Conservation (phyloP, 2,113 vertebrate genomes). For the Callionymus lyra region DNA sequence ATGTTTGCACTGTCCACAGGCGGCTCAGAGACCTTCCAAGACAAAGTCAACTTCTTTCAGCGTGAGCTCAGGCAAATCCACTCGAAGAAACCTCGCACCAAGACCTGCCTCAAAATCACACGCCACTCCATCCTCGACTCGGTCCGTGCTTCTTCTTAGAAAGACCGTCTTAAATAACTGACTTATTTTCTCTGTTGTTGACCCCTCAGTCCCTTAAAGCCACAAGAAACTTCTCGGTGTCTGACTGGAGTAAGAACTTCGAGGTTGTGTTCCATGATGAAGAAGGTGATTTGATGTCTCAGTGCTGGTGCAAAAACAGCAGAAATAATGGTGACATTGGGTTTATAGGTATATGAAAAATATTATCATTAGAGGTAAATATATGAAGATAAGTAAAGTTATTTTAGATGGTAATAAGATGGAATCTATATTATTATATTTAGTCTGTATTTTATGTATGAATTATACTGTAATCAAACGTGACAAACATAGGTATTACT, state of each 20-base stretch:
- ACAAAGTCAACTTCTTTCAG: slow-evolving; percentile 97
- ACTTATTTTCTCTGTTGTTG: not conserved
- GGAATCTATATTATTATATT: no score
- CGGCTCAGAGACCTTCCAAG: slow-evolving; percentile 97
- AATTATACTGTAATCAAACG: no score
- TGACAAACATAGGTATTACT: no score
- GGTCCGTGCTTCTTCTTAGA: slow-evolving; percentile 57
- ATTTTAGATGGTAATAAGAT: no score
- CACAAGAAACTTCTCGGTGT: slow-evolving; percentile 92
- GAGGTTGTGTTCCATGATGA: slow-evolving; percentile 97
- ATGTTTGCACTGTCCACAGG: slow-evolving; percentile 57
- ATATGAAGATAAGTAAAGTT: no score
- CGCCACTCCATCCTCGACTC: slow-evolving; percentile 84
- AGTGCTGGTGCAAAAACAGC: no score
- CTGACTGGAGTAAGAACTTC: slow-evolving; percentile 98
- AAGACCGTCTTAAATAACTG: no score
- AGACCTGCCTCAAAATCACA: slow-evolving; percentile 88
- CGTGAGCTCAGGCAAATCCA: slow-evolving; percentile 90
- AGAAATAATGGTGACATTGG: no score
- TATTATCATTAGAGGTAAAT: no score
- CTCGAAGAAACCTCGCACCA: slow-evolving; percentile 87
- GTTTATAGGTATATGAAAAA: no score
- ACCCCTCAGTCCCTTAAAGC: slow-evolving; percentile 82
- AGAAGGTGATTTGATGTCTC: slow-evolving; percentile 89
- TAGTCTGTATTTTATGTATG: no score